Evolutionary conservation across 2,888 invertebrate genomes (phyloP).

Genomic region (Clitarchus hookeri): DNA sequence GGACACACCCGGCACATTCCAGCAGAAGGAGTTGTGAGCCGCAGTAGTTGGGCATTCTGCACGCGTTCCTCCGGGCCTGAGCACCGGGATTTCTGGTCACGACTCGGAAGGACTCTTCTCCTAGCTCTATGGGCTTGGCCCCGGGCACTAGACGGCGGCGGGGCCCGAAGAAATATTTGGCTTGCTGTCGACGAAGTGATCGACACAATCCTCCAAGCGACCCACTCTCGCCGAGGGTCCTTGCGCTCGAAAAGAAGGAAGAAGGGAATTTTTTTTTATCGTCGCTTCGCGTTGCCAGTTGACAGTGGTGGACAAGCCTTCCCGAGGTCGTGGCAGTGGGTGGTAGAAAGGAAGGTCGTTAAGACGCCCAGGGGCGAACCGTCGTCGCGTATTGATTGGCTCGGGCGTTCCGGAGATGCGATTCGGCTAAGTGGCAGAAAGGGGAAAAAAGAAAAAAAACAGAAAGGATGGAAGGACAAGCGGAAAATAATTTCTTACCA

Average conservation of each 20-base stretch:
- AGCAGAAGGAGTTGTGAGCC: too few relatives aligned
- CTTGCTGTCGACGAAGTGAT: conserved; percentile 14
- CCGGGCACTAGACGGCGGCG: too few relatives aligned
- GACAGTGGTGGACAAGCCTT: neutral
- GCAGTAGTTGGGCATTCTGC: too few relatives aligned
- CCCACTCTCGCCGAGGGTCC: neutral
- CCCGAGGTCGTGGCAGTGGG: neutral
- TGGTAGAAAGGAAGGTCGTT: neutral
- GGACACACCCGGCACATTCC: too few relatives aligned
- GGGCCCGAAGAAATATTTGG: neutral
- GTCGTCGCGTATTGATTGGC: neutral
- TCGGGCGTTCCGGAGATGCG: neutral
- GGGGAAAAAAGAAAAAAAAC: neutral
- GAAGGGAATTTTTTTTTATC: neutral
- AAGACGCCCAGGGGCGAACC: neutral
- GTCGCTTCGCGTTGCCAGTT: neutral
- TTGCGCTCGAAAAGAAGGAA: neutral
- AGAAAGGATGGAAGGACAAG: neutral
- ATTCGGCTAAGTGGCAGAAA: neutral
- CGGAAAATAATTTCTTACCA: neutral
- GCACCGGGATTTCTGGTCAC: too few relatives aligned
- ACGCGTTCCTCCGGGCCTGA: too few relatives aligned
- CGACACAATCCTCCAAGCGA: neutral
- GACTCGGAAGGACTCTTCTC: too few relatives aligned
- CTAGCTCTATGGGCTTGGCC: too few relatives aligned